Conservation (phyloP, 1,140 invertebrate species). For the Rhyzopertha dominica region DNA sequence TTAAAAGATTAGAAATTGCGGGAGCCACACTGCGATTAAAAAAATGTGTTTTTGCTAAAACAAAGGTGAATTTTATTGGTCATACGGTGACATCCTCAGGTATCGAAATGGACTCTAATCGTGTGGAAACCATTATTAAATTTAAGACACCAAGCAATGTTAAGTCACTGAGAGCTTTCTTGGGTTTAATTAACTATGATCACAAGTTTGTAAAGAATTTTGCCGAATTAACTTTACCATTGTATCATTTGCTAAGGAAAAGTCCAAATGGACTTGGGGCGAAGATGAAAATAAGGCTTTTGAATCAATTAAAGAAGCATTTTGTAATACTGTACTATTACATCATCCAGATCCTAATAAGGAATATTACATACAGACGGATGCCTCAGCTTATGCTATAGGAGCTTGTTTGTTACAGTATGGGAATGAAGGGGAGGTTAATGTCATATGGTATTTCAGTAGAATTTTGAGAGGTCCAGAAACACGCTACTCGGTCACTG, state of each 20-base stretch:
- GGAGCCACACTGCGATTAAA: too few species aligned
- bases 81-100: slow-evolving; percentile 2
- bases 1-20: slow-evolving; percentile 2
- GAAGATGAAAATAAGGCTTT: background rate
- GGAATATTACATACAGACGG: background rate
- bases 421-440: too few species aligned
- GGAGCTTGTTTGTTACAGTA: too few species aligned
- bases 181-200: slow-evolving; percentile 46
- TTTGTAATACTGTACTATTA: background rate
- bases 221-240: slow-evolving; percentile 13
- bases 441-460: too few species aligned
- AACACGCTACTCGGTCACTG: too few species aligned
- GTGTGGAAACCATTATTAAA: slow-evolving; percentile 4
- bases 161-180: slow-evolving; percentile 41
- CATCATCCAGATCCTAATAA: background rate
- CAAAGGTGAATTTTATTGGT: background rate
- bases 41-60: too few species aligned
- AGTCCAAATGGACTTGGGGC: slow-evolving; percentile 1
- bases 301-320: background rate
- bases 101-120: background rate
- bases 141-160: slow-evolving; percentile 36
- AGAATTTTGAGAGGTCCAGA: too few species aligned
- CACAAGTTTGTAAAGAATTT: slow-evolving; percentile 42
- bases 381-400: background rate
- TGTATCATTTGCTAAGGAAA: background rate